A percentile compares a stretch with the other conserved stretches of the same genome.
phyloP scores from a whole-genome alignment of 2,797 vertebrate species.

The Platyrinchus mystaceus region DNA sequence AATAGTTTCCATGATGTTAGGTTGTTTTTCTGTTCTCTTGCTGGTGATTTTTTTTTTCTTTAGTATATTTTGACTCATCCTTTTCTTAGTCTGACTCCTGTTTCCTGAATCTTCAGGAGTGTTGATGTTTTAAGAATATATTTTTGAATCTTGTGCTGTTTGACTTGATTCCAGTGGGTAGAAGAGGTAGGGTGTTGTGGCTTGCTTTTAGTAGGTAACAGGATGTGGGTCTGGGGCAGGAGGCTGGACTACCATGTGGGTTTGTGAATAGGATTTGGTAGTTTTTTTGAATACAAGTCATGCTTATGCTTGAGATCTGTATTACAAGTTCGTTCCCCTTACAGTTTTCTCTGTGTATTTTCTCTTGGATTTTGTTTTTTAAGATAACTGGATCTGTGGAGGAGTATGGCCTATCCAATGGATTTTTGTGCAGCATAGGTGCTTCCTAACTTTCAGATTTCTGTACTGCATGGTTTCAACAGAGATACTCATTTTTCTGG shows the following conservation, averaged over 20 bases:
- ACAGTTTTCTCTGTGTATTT: background rate
- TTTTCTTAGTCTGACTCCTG: background rate
- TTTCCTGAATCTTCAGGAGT: slow-evolving; percentile 38
- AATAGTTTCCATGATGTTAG: slow-evolving; percentile 54
- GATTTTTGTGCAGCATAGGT: background rate
- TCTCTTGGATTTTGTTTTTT: background rate
- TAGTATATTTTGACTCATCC: slow-evolving; percentile 52
- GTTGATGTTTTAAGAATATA: slow-evolving; percentile 17
- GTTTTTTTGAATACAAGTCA: background rate
- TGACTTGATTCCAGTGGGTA: slow-evolving; percentile 23
- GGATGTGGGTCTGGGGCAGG: slow-evolving; percentile 44
- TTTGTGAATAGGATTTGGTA: background rate
- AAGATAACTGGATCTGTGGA: background rate
- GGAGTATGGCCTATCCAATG: background rate
- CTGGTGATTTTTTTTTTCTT: background rate
- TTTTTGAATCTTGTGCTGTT: slow-evolving; percentile 38
- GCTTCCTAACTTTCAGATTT: background rate
- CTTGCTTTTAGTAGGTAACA: slow-evolving; percentile 44
- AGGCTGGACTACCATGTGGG: background rate
- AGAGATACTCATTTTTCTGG: background rate
- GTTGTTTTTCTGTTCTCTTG: slow-evolving; percentile 34
- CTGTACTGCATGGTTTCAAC: background rate
- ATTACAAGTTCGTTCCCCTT: background rate
- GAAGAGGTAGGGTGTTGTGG: background rate
- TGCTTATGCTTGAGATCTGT: background rate